These are phyloP conservation scores for Cantharis nigra DNA, from an alignment of 2,888 invertebrate genomes.

Conservation along the genomic window DNA sequence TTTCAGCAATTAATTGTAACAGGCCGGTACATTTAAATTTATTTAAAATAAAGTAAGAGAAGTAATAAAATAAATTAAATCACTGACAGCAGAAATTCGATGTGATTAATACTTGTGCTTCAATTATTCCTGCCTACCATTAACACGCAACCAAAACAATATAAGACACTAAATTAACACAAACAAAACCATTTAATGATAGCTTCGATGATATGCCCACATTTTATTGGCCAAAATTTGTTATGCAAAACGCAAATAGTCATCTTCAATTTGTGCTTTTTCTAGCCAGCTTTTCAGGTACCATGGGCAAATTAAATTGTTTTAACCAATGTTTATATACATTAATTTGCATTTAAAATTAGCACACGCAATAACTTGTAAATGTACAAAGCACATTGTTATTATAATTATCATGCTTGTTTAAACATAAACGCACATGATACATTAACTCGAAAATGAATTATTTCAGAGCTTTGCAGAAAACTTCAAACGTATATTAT, in stretches of 20 bases:
- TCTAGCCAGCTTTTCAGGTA: neutral
- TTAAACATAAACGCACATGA: neutral
- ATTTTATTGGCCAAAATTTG: neutral
- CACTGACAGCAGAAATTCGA: slow-evolving; percentile 20
- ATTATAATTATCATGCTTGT: neutral
- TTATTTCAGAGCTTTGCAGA: neutral
- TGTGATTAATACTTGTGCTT: slow-evolving; percentile 25
- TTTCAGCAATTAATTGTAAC: neutral
- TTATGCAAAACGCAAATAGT: neutral
- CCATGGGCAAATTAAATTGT: neutral
- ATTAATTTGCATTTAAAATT: neutral
- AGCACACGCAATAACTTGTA: neutral
- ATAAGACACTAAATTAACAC: slow-evolving; percentile 16
- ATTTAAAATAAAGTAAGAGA: slow-evolving; percentile 2
- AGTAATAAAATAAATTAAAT: slow-evolving; percentile 15
- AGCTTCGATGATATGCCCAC: neutral
- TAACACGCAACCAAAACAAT: slow-evolving; percentile 18
- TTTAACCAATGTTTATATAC: neutral
- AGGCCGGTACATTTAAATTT: neutral
- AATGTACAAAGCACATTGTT: neutral
- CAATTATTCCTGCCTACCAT: slow-evolving; percentile 7
- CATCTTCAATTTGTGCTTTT: neutral
- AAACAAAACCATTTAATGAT: slow-evolving; percentile 18
- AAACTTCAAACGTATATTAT: neutral
- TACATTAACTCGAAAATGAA: neutral